Evolutionary conservation across 2,888 invertebrate genomes (phyloP), one percentile per base, ranked within the genome.

Genomic region (Desoria tigrina): DNA sequence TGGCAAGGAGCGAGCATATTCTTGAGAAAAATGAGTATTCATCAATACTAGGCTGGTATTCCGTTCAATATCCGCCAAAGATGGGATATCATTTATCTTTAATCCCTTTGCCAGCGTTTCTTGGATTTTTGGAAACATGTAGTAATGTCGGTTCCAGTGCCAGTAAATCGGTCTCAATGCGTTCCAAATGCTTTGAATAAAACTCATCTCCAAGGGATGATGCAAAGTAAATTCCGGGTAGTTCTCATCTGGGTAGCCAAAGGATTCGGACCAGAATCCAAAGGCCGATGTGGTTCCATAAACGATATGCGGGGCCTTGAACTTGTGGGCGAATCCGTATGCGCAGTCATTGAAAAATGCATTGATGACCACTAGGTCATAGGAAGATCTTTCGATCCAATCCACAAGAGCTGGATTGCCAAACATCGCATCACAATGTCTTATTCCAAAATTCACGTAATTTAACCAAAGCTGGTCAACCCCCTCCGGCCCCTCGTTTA

Each of bases 341-440:
- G 64, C 72, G 58, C 74, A 74, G 18, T 74, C 74, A 28, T 74
- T 74, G 24, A 74, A 64, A 3, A 74, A 32, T 0, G 42, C 67
- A 26, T 74, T 72, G 16, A 72, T 66, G 1, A 72, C 24, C 18
- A 74, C 59, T 11, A 74, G 45, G 37, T 74, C 72, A 65, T 66
- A 73, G 39, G 64, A 65, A 21, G 54, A 64, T 21, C 50, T 66
- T 18, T 71, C 63, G 11, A 71, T 55, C 68, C 67, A 73, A 2
- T 70, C 39, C 11, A 66, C 9, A 1, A 67, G 55, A 18, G 65
- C 56, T 9, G 60, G 45, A 45, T 58, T 45, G 1, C 50, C 23
- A 0, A 74, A 32, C 23, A 74, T 59, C 4, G 16, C 1, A 11
- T 71, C 62, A 45, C 75, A 75, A 11, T 65, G 2, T 1, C 37